phyloP scores from a whole-genome alignment of 2,797 vertebrate species.

The Psittacula echo region DNA sequence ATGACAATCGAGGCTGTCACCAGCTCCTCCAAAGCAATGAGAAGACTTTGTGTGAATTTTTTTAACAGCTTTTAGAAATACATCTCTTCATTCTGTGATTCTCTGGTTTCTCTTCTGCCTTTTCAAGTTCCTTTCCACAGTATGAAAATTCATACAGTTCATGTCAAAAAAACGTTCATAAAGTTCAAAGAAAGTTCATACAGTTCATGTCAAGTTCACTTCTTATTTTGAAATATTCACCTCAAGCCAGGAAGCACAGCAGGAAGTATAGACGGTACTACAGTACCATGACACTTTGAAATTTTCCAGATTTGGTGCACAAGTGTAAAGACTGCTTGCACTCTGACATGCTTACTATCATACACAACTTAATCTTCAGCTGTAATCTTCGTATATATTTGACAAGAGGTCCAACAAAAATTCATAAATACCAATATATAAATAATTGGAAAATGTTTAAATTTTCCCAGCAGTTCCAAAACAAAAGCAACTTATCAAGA shows the following conservation, averaged over 20 bases:
- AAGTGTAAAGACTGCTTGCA: not conserved
- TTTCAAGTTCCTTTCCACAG: not conserved
- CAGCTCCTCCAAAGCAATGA: not conserved
- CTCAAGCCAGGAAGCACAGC: not conserved
- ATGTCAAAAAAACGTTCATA: too few species aligned
- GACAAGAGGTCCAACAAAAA: not conserved
- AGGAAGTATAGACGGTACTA: not conserved
- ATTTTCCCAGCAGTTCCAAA: not conserved
- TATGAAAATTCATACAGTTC: not conserved
- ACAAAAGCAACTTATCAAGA: not conserved
- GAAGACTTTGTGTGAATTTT: not conserved
- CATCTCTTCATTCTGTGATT: not conserved
- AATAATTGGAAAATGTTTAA: not conserved
- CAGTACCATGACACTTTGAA: not conserved
- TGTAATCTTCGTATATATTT: not conserved
- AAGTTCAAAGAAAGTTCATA: too few species aligned
- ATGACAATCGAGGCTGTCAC: rapidly evolving
- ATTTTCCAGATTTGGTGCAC: not conserved
- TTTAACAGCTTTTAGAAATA: not conserved
- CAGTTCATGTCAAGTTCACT: not conserved
- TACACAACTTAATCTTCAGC: not conserved
- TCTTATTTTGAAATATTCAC: not conserved
- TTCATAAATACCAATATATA: not conserved
- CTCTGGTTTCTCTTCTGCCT: not conserved
- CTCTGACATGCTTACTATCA: not conserved